Percentiles rank a stretch among this genome's conserved stretches.
Evolutionary conservation across 2,113 vertebrate genomes (phyloP).

Genomic region (Heterotilapia buettikoferi): DNA sequence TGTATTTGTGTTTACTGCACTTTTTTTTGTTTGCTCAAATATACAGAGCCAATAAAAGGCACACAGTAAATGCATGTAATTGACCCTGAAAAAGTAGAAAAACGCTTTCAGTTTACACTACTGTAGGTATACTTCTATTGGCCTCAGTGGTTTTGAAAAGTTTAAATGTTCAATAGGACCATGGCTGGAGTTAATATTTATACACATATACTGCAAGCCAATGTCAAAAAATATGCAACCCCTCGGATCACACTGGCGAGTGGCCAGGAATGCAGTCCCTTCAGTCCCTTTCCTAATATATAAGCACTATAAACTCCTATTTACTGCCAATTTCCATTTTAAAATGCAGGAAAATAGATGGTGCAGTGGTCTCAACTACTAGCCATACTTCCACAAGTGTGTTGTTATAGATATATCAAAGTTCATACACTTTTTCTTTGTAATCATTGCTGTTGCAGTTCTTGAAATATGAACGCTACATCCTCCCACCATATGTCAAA

Average conservation of each 20-base stretch:
- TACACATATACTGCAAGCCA: not conserved
- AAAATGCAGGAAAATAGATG: constrained; percentile 12
- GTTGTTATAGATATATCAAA: not conserved
- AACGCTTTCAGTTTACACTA: not conserved
- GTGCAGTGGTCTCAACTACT: not conserved
- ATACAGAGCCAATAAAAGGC: not conserved
- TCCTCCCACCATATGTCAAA: not conserved
- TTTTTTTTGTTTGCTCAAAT: not conserved
- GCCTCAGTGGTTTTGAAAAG: not conserved
- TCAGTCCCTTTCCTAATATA: not conserved
- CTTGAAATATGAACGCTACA: not conserved
- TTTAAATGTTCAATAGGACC: not conserved
- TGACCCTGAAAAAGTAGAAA: not conserved
- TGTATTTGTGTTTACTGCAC: not conserved
- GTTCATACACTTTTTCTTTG: not conserved
- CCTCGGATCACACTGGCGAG: not conserved
- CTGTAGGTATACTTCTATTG: not conserved
- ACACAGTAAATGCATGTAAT: not conserved
- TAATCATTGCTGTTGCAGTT: not conserved
- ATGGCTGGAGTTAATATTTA: not conserved
- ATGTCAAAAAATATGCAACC: not conserved
- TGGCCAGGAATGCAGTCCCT: not conserved
- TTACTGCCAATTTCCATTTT: not conserved
- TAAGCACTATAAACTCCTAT: constrained; percentile 15
- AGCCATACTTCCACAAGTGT: not conserved